Conservation (phyloP, 1,140 invertebrate genomes). For the roundworm (Caenorhabditis elegans) region DNA sequence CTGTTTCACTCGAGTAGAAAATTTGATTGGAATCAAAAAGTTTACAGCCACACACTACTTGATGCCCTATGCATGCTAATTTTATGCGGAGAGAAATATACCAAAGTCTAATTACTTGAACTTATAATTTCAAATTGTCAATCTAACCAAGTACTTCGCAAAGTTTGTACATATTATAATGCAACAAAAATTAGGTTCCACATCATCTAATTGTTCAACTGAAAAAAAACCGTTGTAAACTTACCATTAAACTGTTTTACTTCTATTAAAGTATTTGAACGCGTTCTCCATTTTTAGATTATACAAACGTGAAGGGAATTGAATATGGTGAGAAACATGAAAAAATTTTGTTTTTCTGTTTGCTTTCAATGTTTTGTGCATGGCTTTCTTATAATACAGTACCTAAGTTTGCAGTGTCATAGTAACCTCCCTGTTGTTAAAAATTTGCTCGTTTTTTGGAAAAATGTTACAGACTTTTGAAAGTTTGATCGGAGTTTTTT, state of each 20-base stretch:
- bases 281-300: background rate
- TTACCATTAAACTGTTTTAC: too few relatives aligned
- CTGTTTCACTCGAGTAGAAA: background rate
- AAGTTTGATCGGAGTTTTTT: too few relatives aligned
- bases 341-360: background rate
- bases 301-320: slow-evolving; percentile 2
- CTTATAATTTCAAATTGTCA: too few relatives aligned
- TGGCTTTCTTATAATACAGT: background rate
- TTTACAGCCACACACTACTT: background rate
- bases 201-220: too few relatives aligned
- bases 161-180: too few relatives aligned
- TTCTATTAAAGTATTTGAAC: too few relatives aligned
- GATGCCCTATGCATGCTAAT: background rate
- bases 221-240: too few relatives aligned
- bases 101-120: too few relatives aligned
- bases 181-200: too few relatives aligned
- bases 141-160: too few relatives aligned
- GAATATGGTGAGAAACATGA: slow-evolving; percentile 1
- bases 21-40: background rate
- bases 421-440: background rate
- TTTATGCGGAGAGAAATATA: background rate
- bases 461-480: background rate
- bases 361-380: slow-evolving; percentile 15
- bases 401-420: background rate
- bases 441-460: background rate